Conservation (phyloP, 2,797 vertebrate species). For the Pogonophryne albipinna region DNA sequence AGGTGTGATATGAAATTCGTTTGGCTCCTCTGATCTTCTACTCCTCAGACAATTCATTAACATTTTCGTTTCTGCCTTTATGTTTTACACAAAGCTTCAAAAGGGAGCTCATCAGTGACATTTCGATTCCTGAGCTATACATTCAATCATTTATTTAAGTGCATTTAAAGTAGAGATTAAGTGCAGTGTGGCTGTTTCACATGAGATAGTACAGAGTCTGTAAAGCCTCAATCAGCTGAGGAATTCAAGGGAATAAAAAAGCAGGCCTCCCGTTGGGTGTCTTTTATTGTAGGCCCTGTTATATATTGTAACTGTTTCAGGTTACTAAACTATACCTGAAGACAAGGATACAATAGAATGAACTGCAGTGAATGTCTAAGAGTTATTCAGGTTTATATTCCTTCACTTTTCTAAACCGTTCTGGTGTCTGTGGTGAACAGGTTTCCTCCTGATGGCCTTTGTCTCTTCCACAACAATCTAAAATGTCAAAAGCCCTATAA, state of each 20-base stretch:
- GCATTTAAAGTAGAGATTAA: constrained; percentile 76
- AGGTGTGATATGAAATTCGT: constrained; percentile 85
- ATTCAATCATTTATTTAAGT: constrained; percentile 78
- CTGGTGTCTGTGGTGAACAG: constrained; percentile 1
- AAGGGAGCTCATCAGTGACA: constrained; percentile 77
- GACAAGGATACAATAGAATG: constrained; percentile 40
- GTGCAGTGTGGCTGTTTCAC: constrained; percentile 71
- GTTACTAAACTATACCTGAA: constrained; percentile 48
- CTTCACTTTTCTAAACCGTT: not conserved
- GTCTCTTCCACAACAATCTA: constrained; percentile 7
- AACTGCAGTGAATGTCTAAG: constrained; percentile 35
- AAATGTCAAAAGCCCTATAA: constrained; percentile 25
- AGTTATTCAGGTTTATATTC: constrained; percentile 3
- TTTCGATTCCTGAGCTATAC: constrained; percentile 65
- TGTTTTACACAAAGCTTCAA: constrained; percentile 78
- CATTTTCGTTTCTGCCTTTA: constrained; percentile 76
- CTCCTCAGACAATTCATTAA: constrained; percentile 82
- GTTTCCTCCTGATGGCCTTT: constrained; percentile 14
- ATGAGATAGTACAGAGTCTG: constrained; percentile 66
- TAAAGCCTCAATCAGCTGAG: constrained; percentile 44
- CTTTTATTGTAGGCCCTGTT: constrained; percentile 49
- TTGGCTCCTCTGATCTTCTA: constrained; percentile 81
- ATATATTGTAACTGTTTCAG: constrained; percentile 50
- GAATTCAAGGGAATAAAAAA: constrained; percentile 60
- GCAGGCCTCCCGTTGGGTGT: constrained; percentile 31